A percentile compares a stretch with the other conserved stretches of the same genome.
These are phyloP conservation scores for Erythrolamprus reginae DNA, from an alignment of 2,113 vertebrate species.

Conservation along the genomic window DNA sequence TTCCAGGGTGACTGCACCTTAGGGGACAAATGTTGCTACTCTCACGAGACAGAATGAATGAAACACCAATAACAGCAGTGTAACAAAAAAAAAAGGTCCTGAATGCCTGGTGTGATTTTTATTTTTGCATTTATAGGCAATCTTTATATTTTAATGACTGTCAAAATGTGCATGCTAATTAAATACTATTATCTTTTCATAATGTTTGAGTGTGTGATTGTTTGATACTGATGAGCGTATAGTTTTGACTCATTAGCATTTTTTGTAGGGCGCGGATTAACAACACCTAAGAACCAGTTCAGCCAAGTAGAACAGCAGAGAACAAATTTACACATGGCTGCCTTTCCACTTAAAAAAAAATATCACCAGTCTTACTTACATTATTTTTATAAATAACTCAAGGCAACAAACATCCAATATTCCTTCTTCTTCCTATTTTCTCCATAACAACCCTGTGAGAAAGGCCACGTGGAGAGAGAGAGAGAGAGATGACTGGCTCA, in stretches of 20 bases:
- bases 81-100: background rate
- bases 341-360: background rate
- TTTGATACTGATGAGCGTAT: constrained; percentile 59
- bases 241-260: constrained; percentile 78
- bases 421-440: background rate
- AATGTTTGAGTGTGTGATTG: background rate
- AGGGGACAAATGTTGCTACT: constrained; percentile 78
- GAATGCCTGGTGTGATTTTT: background rate
- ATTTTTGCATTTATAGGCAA: background rate
- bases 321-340: background rate
- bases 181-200: background rate
- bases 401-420: background rate
- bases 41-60: constrained; percentile 54
- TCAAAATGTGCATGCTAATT: background rate
- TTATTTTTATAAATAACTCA: background rate
- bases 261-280: constrained; percentile 84
- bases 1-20: constrained; percentile 73
- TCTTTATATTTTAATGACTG: constrained; percentile 3
- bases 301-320: background rate
- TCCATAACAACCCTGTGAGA: background rate
- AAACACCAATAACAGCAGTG: background rate
- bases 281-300: constrained; percentile 78
- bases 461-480: background rate
- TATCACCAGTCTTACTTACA: background rate
- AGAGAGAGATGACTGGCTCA: background rate